A percentile compares a stretch with the other conserved stretches of the same genome.
Conservation (phyloP, 2,888 invertebrate species). For the Campoplex nolae region DNA sequence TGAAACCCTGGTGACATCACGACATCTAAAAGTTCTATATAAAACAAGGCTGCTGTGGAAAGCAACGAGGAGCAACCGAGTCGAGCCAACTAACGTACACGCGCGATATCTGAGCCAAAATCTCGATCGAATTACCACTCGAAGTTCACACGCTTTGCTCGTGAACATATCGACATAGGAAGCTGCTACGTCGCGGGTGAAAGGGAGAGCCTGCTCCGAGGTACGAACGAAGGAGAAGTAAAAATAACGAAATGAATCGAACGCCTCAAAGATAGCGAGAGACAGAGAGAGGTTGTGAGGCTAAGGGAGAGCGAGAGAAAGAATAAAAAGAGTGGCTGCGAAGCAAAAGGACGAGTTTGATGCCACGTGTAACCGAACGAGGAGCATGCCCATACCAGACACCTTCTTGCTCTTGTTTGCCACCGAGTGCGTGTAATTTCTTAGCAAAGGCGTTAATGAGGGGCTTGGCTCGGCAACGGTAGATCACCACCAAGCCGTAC, state of each 20-base stretch:
- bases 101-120: constrained; percentile 78
- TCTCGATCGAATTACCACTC: constrained; percentile 81
- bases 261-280: constrained; percentile 58
- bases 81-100: constrained; percentile 54
- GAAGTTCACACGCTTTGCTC: constrained; percentile 81
- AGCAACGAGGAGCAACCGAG: constrained; percentile 28
- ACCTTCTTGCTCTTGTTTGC: constrained; percentile 84
- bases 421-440: constrained; percentile 84
- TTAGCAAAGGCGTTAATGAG: constrained; percentile 84
- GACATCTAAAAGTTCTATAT: neutral
- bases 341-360: constrained; percentile 35
- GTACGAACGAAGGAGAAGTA: constrained; percentile 57
- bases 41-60: neutral
- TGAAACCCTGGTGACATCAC: neutral
- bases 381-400: constrained; percentile 73
- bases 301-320: constrained; percentile 8
- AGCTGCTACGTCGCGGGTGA: constrained; percentile 50
- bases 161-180: constrained; percentile 44
- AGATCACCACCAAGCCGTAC: constrained; percentile 78
- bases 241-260: constrained; percentile 62
- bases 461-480: constrained; percentile 83
- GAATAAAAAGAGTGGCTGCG: constrained; percentile 1
- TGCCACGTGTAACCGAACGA: constrained; percentile 77
- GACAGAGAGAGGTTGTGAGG: constrained; percentile 15
- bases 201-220: constrained; percentile 43